Conservation (phyloP, 1,140 invertebrate species). For the Neocloeon triangulifer region DNA sequence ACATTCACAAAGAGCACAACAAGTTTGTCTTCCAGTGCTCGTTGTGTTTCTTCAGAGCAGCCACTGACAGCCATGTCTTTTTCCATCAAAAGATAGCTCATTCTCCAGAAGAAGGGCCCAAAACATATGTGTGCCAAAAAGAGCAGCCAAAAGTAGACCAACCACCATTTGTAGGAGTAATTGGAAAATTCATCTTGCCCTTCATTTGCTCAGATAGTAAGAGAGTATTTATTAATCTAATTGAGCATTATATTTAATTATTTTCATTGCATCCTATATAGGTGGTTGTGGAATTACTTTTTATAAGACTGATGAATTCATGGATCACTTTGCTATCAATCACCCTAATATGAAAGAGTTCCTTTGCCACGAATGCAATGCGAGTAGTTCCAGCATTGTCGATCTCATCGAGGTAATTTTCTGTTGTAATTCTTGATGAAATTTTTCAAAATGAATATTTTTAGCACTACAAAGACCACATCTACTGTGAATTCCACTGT, state of each 20-base stretch:
- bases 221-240: conserved; percentile 10
- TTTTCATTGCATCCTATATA: too few species aligned
- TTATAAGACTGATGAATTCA: conserved; percentile 17
- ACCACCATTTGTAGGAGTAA: conserved; percentile 11
- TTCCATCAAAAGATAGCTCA: conserved; percentile 18
- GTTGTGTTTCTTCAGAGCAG: conserved; percentile 31
- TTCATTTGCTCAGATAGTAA: conserved; percentile 16
- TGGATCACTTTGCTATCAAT: conserved; percentile 17
- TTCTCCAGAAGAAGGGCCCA: not conserved
- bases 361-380: conserved; percentile 17
- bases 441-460: conserved; percentile 11
- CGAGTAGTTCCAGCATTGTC: too few species aligned
- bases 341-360: conserved; percentile 12
- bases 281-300: conserved; percentile 16
- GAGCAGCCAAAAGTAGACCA: conserved; percentile 5
- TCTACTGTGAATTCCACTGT: not conserved
- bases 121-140: conserved; percentile 8
- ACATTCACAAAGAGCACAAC: conserved; percentile 22
- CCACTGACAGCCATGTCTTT: conserved; percentile 22
- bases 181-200: conserved; percentile 11
- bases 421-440: too few species aligned
- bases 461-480: conserved; percentile 13
- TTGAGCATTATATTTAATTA: not conserved
- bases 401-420: too few species aligned
- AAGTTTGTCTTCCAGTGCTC: conserved; percentile 27